Percentiles rank a stretch among this genome's conserved stretches.
Evolutionary conservation across 2,888 invertebrate species (phyloP).

Genomic region (Yponomeuta plumbellus): DNA sequence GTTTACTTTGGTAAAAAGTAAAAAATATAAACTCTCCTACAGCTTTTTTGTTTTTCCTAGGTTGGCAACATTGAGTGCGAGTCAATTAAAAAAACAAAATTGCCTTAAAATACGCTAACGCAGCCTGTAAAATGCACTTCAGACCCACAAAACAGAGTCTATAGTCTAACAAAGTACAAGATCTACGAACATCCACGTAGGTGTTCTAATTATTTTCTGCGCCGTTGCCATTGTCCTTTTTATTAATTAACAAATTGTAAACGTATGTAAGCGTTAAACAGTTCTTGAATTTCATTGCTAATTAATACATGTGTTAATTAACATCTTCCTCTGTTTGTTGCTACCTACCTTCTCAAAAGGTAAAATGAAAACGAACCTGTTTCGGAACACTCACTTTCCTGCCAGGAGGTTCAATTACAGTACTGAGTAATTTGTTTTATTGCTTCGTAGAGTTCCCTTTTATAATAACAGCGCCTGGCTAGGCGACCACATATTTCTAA

Average conservation of each 20-base stretch:
- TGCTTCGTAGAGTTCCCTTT: not conserved
- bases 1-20: too few species aligned
- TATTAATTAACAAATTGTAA: slow-evolving; percentile 12
- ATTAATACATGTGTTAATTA: slow-evolving; percentile 8
- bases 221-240: slow-evolving; percentile 1
- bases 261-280: slow-evolving; percentile 1
- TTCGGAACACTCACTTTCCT: not conserved
- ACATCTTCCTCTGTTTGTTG: slow-evolving; percentile 3
- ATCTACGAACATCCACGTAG: slow-evolving; percentile 5
- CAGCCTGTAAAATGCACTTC: not conserved
- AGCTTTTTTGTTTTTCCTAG: too few species aligned
- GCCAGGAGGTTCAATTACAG: not conserved
- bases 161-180: too few species aligned
- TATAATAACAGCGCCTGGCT: not conserved
- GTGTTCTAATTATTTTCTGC: not conserved
- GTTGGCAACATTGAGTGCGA: too few species aligned
- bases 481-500: not conserved
- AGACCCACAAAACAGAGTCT: not conserved
- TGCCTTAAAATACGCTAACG: not conserved
- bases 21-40: too few species aligned
- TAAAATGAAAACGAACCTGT: not conserved
- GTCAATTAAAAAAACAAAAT: too few species aligned
- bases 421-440: not conserved
- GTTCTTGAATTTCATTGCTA: slow-evolving; percentile 7
- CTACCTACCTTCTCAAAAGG: not conserved